Percentiles rank a stretch among this genome's conserved stretches.
Evolutionary conservation across 1,140 invertebrate species (phyloP).

Genomic region (Steinernema khuongi): DNA sequence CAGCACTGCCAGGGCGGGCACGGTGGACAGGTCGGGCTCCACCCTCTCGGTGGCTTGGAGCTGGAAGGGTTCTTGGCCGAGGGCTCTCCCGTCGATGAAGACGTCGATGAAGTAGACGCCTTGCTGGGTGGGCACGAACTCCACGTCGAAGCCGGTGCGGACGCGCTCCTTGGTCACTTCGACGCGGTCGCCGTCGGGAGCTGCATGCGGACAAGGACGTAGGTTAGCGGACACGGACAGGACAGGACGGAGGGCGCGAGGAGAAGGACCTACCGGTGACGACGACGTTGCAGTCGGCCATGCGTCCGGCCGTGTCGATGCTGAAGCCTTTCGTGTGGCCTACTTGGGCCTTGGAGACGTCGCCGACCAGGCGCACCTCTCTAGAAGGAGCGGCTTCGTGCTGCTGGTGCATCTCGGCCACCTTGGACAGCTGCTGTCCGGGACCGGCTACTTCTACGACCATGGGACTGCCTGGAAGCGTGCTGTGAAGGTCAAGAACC

Average conservation of each 20-base stretch:
- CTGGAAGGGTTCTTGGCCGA: neutral
- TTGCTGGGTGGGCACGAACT: conserved; percentile 44
- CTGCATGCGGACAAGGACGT: conserved; percentile 39
- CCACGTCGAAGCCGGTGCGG: conserved; percentile 38
- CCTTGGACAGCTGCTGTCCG: conserved; percentile 66
- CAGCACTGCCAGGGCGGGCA: neutral
- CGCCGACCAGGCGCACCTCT: conserved; percentile 46
- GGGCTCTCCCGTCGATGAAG: conserved; percentile 25
- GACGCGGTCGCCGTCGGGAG: conserved; percentile 36
- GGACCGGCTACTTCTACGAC: conserved; percentile 65
- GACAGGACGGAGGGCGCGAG: conserved; percentile 21
- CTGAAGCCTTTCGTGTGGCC: conserved; percentile 55
- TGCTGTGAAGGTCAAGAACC: neutral
- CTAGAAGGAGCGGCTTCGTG: conserved; percentile 20
- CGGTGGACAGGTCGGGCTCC: neutral
- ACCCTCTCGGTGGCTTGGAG: neutral
- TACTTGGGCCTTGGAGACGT: conserved; percentile 43
- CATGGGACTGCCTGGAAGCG: conserved; percentile 59
- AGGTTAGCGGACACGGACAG: conserved; percentile 18
- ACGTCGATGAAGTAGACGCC: conserved; percentile 36
- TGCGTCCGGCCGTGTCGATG: conserved; percentile 40
- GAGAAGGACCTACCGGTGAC: conserved; percentile 60
- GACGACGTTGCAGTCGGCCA: conserved; percentile 60
- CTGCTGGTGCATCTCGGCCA: conserved; percentile 59
- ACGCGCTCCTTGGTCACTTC: conserved; percentile 36